These are phyloP conservation scores for Clarias pachynema DNA, from an alignment of 2,797 vertebrate species.

Conservation along the genomic window DNA sequence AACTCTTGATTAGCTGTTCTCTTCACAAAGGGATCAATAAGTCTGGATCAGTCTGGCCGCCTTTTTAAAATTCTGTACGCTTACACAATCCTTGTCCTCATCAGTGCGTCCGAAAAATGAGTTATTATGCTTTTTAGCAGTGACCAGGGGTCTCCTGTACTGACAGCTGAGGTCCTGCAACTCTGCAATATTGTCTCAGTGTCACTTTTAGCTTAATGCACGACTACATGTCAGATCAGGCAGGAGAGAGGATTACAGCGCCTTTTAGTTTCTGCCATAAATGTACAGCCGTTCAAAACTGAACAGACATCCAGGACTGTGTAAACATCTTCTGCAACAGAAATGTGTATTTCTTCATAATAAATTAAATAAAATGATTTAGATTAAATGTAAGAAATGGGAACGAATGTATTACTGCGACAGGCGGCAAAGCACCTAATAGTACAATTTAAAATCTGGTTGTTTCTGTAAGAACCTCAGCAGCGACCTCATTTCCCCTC, in stretches of 20 bases:
- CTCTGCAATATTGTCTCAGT: neutral
- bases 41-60: constrained; percentile 28
- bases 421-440: no score
- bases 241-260: neutral
- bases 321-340: no score
- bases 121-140: constrained; percentile 56
- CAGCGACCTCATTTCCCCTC: no score
- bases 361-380: no score
- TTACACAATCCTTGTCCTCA: constrained; percentile 58
- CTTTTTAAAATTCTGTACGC: constrained; percentile 65
- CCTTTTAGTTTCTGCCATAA: neutral
- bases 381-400: no score
- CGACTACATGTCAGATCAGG: neutral
- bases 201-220: constrained; percentile 7
- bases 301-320: no score
- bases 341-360: no score
- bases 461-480: no score
- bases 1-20: constrained; percentile 75
- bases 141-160: constrained; percentile 1
- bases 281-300: neutral
- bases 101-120: constrained; percentile 44
- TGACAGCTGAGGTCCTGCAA: constrained; percentile 30
- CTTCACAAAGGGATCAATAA: constrained; percentile 58
- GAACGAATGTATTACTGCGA: no score
- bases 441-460: no score